These are phyloP conservation scores for Camarhynchus parvulus DNA, from an alignment of 2,113 vertebrate genomes.

Conservation along the genomic window DNA sequence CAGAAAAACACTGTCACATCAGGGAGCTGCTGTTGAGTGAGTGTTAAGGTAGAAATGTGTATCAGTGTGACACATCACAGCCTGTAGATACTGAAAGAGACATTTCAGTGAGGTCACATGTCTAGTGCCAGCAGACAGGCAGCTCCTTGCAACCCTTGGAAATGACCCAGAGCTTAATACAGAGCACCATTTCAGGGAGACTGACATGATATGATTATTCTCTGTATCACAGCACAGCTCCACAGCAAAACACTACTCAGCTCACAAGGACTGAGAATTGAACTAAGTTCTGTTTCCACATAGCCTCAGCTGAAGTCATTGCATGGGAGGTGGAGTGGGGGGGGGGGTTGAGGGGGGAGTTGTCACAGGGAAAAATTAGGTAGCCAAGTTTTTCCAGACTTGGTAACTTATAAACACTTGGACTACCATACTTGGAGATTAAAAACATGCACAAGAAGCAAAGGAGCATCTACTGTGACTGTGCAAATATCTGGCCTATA, in stretches of 20 bases:
- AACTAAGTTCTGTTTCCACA: background rate
- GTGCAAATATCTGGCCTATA: background rate
- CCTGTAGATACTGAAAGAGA: slow-evolving; percentile 11
- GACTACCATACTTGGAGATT: background rate
- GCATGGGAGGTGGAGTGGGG: background rate
- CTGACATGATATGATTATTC: background rate
- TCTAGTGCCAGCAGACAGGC: background rate
- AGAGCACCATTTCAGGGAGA: background rate
- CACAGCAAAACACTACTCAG: background rate
- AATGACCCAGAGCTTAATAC: background rate
- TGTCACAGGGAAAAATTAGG: background rate
- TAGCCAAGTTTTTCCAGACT: background rate
- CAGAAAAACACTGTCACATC: background rate
- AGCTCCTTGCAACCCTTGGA: background rate
- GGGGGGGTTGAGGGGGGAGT: background rate
- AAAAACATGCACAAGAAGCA: background rate
- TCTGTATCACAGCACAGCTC: background rate
- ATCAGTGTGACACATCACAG: background rate
- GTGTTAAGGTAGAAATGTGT: slow-evolving; percentile 20
- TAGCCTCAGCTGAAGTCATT: background rate
- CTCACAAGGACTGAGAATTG: background rate
- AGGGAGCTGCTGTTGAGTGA: slow-evolving; percentile 29
- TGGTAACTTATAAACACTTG: background rate
- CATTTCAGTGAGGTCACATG: slow-evolving; percentile 2
- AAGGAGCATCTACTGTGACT: background rate